Conservation (phyloP, 2,888 invertebrate genomes). For the Acleris cristana region DNA sequence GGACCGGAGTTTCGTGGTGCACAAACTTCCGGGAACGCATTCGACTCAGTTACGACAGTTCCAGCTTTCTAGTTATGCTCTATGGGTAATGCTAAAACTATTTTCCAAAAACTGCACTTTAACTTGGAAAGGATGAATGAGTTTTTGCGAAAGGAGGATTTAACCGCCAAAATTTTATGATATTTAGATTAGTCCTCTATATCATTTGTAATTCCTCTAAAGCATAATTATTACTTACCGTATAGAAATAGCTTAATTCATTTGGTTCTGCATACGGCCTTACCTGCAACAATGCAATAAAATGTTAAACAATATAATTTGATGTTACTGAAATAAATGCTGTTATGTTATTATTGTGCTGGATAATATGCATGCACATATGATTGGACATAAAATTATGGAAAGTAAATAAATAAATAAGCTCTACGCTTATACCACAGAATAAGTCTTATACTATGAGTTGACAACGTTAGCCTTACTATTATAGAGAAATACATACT, state of each 20-base stretch:
- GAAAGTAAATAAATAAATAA: too few relatives aligned
- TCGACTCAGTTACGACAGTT: slow-evolving; percentile 16
- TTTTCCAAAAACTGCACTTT: not conserved
- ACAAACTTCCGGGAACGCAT: slow-evolving; percentile 21
- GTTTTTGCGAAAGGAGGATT: not conserved
- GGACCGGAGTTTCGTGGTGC: slow-evolving; percentile 13
- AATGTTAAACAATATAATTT: not conserved
- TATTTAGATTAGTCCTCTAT: too few relatives aligned
- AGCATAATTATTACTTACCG: slow-evolving; percentile 21
- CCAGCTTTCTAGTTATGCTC: slow-evolving; percentile 3
- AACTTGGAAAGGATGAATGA: too few relatives aligned
- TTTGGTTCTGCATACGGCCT: not conserved
- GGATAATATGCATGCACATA: too few relatives aligned
- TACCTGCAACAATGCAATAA: slow-evolving; percentile 31
- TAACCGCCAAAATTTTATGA: not conserved
- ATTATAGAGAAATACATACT: too few relatives aligned
- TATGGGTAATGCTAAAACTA: not conserved
- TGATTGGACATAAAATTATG: too few relatives aligned
- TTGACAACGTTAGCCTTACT: too few relatives aligned
- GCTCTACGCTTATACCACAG: too few relatives aligned
- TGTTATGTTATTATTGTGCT: too few relatives aligned
- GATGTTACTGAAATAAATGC: too few relatives aligned
- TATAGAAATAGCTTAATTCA: slow-evolving; percentile 2
- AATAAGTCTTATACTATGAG: too few relatives aligned
- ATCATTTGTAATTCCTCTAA: not conserved